A percentile compares a stretch with the other conserved stretches of the same genome.
Conservation (phyloP, 2,888 invertebrate species). For the Periphyllus acericola region DNA sequence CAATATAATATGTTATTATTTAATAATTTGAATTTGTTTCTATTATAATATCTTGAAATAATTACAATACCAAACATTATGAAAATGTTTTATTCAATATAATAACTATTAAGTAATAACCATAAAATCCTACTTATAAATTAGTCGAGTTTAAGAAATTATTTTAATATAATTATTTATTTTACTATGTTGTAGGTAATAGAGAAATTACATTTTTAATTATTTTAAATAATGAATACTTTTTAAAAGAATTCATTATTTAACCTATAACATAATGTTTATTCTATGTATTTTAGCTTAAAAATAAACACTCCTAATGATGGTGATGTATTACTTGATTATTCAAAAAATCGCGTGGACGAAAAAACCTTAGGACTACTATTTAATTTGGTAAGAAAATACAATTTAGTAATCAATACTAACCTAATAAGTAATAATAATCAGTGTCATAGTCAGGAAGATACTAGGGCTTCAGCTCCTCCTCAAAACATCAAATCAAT, state of each 20-base stretch:
- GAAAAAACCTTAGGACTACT: conserved; percentile 79
- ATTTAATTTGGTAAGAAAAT: conserved; percentile 79
- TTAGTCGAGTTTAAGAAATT: too few relatives aligned
- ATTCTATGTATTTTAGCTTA: conserved; percentile 71
- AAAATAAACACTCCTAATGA: conserved; percentile 85
- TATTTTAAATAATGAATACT: too few relatives aligned
- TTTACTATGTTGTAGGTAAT: too few relatives aligned
- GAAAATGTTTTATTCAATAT: not conserved
- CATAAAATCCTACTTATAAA: too few relatives aligned
- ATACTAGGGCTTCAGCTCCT: too few relatives aligned
- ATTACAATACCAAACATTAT: not conserved
- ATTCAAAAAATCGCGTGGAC: conserved; percentile 94
- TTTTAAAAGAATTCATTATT: not conserved
- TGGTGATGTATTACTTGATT: conserved; percentile 93
- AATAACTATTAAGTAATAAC: too few relatives aligned
- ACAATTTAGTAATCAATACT: not conserved
- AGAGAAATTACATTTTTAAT: too few relatives aligned
- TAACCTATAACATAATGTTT: not conserved
- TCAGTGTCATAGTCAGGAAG: not conserved
- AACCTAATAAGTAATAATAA: not conserved
- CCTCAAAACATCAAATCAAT: too few relatives aligned
- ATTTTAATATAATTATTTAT: too few relatives aligned
- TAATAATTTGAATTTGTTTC: too few relatives aligned
- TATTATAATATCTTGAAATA: not conserved
- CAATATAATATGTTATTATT: not conserved